Percentiles rank a stretch among this genome's conserved stretches.
Evolutionary conservation across 2,113 vertebrate genomes (phyloP).

Genomic region (Probosciger aterrimus): DNA sequence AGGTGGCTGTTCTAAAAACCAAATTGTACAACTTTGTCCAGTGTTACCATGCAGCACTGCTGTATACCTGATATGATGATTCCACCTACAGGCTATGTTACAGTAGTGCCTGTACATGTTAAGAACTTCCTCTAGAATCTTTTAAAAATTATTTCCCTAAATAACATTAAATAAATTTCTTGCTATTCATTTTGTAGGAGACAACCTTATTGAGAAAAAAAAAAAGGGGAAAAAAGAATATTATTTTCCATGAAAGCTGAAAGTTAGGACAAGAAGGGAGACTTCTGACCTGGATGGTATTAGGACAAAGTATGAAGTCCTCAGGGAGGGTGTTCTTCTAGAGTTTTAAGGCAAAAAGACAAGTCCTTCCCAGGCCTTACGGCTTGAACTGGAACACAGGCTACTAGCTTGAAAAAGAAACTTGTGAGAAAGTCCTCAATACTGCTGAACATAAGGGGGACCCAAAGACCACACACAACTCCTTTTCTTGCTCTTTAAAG

Average conservation of each 20-base stretch:
- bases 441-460: not conserved
- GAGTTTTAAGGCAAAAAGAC: not conserved
- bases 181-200: not conserved
- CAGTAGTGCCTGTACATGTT: not conserved
- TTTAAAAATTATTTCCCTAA: not conserved
- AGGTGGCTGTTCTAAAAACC: not conserved
- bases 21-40: not conserved
- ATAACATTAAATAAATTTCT: not conserved
- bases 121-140: not conserved
- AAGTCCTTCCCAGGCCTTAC: not conserved
- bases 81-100: slow-evolving; percentile 57
- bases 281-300: not conserved
- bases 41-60: not conserved
- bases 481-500: not conserved
- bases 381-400: not conserved
- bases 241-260: not conserved
- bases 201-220: not conserved
- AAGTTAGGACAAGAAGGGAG: not conserved
- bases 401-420: not conserved
- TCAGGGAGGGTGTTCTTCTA: not conserved
- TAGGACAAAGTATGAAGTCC: not conserved
- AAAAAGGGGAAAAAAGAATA: not conserved
- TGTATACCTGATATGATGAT: slow-evolving; percentile 43
- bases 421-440: not conserved
- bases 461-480: not conserved